Percentiles rank a stretch among this genome's conserved stretches.
Evolutionary conservation across 2,888 invertebrate genomes (phyloP).

Genomic region (Achlya flavicornis): DNA sequence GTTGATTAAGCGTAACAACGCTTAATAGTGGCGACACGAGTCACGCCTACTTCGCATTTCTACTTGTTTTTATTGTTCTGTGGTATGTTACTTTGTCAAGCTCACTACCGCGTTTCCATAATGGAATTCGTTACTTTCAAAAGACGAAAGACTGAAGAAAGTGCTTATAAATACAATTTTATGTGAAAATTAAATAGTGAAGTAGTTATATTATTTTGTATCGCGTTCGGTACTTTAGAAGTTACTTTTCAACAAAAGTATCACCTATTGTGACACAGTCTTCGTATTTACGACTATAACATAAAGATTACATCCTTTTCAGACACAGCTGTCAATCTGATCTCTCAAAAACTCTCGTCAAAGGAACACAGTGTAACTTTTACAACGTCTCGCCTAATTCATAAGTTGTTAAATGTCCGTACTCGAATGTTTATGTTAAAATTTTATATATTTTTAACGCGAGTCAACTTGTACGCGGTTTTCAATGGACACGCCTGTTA

Average conservation of each 20-base stretch:
- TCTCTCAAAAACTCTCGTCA: slow-evolving; percentile 19
- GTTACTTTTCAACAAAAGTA: not conserved
- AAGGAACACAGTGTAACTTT: slow-evolving; percentile 40
- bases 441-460: slow-evolving; percentile 36
- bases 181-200: too few relatives aligned
- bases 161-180: too few relatives aligned
- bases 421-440: slow-evolving; percentile 19
- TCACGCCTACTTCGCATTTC: too few relatives aligned
- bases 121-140: too few relatives aligned
- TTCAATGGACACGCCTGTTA: slow-evolving; percentile 30
- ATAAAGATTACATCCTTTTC: slow-evolving; percentile 33
- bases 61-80: too few relatives aligned
- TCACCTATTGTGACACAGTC: slow-evolving; percentile 7
- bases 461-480: slow-evolving; percentile 24
- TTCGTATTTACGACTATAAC: slow-evolving; percentile 23
- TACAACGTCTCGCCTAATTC: slow-evolving; percentile 50
- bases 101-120: too few relatives aligned
- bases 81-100: too few relatives aligned
- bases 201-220: not conserved
- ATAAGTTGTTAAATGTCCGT: slow-evolving; percentile 32
- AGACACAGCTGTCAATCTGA: slow-evolving; percentile 45
- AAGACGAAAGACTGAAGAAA: too few relatives aligned
- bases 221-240: slow-evolving; percentile 8
- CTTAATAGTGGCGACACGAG: too few relatives aligned
- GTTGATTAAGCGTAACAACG: too few relatives aligned